These are phyloP conservation scores for Trematomus loennbergii DNA, from an alignment of 2,113 vertebrate species.

Conservation along the genomic window DNA sequence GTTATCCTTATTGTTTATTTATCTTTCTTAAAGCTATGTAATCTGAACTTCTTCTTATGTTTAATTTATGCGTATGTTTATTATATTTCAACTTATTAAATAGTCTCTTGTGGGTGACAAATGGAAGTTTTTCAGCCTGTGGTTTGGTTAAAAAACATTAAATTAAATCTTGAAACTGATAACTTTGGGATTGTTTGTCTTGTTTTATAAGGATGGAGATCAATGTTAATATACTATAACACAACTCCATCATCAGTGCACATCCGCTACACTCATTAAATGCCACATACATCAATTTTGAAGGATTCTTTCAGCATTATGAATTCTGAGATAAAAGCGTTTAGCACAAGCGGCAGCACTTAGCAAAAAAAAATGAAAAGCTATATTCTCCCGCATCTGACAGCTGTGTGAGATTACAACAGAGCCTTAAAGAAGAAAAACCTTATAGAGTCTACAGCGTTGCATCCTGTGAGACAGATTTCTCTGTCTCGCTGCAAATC, in stretches of 20 bases:
- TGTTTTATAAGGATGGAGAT: neutral
- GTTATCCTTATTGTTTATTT: constrained; percentile 54
- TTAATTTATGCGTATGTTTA: constrained; percentile 60
- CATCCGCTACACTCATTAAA: constrained; percentile 10
- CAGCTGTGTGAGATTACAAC: constrained; percentile 58
- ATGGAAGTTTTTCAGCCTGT: constrained; percentile 66
- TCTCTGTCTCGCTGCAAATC: constrained; percentile 54
- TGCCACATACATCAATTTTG: neutral
- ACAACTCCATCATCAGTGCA: neutral
- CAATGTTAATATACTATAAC: constrained; percentile 1
- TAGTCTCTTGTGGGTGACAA: constrained; percentile 46
- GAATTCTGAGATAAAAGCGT: constrained; percentile 11
- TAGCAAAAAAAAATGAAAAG: constrained; percentile 18
- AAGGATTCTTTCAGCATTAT: constrained; percentile 13
- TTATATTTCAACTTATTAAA: constrained; percentile 52
- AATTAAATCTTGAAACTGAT: constrained; percentile 66
- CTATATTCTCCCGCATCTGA: constrained; percentile 33
- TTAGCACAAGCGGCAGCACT: constrained; percentile 11
- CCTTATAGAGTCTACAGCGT: constrained; percentile 44
- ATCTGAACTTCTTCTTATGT: constrained; percentile 35
- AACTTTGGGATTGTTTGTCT: constrained; percentile 8
- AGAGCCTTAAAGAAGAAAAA: constrained; percentile 42
- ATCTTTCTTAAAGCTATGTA: constrained; percentile 49
- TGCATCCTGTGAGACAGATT: constrained; percentile 56
- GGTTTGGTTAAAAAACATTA: constrained; percentile 62